Conservation (phyloP, 2,113 vertebrate species). For the Varanus salvator region DNA sequence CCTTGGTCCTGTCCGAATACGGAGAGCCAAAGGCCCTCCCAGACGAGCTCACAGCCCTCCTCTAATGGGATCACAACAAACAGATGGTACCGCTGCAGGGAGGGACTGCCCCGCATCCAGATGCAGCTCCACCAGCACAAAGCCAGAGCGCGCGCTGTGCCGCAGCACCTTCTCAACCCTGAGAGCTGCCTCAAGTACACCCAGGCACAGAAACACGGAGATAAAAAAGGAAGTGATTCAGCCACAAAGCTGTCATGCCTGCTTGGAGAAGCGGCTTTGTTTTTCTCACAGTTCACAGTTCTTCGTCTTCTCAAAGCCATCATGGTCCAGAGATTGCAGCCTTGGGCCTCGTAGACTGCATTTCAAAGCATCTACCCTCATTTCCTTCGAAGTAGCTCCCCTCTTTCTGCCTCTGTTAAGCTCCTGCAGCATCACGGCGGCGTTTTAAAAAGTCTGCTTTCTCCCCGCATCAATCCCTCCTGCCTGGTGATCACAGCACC, state of each 20-base stretch:
- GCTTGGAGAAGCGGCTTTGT: background rate
- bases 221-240: too few relatives aligned
- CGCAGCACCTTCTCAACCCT: too few relatives aligned
- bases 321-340: too few relatives aligned
- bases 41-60: too few relatives aligned
- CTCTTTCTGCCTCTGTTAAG: constrained; percentile 52
- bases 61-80: background rate
- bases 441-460: constrained; percentile 39
- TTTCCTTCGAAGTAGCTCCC: constrained; percentile 59
- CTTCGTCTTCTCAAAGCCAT: constrained; percentile 61
- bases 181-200: too few relatives aligned
- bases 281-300: background rate
- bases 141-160: too few relatives aligned
- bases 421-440: constrained; percentile 44
- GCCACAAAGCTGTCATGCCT: too few relatives aligned
- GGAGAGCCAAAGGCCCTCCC: too few relatives aligned
- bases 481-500: constrained; percentile 33
- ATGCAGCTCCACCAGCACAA: background rate
- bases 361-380: constrained; percentile 41
- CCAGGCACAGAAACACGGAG: too few relatives aligned
- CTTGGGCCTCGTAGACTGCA: background rate
- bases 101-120: background rate
- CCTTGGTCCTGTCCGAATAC: too few relatives aligned
- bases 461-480: constrained; percentile 45
- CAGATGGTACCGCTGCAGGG: background rate